Conservation (phyloP, 2,888 invertebrate genomes). For the Elysia crispata region DNA sequence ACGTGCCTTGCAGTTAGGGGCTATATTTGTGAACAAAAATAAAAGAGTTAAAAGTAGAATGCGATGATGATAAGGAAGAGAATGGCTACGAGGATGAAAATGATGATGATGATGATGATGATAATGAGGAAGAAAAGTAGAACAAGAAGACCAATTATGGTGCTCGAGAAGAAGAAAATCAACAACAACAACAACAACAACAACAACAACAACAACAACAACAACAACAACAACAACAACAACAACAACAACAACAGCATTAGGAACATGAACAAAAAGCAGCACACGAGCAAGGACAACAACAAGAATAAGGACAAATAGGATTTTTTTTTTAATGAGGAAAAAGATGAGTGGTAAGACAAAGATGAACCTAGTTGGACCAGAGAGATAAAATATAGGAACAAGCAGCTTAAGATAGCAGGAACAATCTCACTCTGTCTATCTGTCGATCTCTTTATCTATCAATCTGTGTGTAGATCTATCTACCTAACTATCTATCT, state of each 20-base stretch:
- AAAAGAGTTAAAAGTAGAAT: not conserved
- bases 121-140: not conserved
- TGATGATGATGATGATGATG: slow-evolving; percentile 12
- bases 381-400: too few species aligned
- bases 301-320: not conserved
- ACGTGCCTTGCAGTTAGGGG: not conserved
- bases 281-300: slow-evolving; percentile 12
- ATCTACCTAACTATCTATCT: too few species aligned
- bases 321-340: not conserved
- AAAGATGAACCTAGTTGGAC: too few species aligned
- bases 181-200: too few species aligned
- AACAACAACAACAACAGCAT: too few species aligned
- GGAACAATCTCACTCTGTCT: too few species aligned
- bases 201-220: too few species aligned
- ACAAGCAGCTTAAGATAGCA: too few species aligned
- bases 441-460: too few species aligned
- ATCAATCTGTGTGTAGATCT: too few species aligned
- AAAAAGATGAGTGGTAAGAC: not conserved
- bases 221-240: not conserved
- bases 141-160: not conserved
- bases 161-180: too few species aligned
- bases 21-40: not conserved
- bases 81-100: not conserved
- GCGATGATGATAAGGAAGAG: slow-evolving; percentile 2
- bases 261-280: not conserved